Evolutionary conservation across 2,888 invertebrate species (phyloP), one percentile per base, ranked within the genome.

Genomic region (Phania funesta): DNA sequence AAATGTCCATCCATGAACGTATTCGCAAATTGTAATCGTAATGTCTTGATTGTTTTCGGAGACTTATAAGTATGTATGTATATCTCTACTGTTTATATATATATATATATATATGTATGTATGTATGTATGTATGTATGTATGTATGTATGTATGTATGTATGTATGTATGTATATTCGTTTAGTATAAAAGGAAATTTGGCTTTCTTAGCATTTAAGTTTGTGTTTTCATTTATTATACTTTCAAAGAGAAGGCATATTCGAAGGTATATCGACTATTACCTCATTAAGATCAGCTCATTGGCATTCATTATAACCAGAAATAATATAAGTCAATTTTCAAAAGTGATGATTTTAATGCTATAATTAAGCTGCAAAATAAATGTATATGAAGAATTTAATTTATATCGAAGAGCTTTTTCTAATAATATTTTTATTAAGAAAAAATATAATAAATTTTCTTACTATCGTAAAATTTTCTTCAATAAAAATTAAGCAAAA

Each of bases 301-400:
- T 82, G 79, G 79, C 82, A 82, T 84, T 83, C 82, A 84, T 83
- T 82, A 32, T 77, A 46, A 67, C 11, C 52, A 67, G 67, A 26
- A 48, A 24, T 26, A 16, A 46, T 44, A 22, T 41, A 41, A 60
- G n/a, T 7, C 11, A n/a, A 46, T 54, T 32, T 20, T 64, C 20
- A 32, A 32, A 16, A 11, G 6, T 38, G 44, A 54, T 65, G 44
- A 38, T 56, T 54, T 56, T 48, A 26, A 46, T 18, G 20, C 26
- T 16, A 22, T 29, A 52, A 52, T 54, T 7, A 35, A 35, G 50
- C 20, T 44, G 22, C 29, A 62, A 48, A 52, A 38, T 22, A n/a
- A 18, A 16, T 18, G 16, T 7, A 38, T n/a, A n/a, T 50, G 24
- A 11, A 16, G 32, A 62, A 62, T 3, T 22, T 38, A 56, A 9